phyloP scores from a whole-genome alignment of 1,140 invertebrate genomes.

The Pollicipes pollicipes region DNA sequence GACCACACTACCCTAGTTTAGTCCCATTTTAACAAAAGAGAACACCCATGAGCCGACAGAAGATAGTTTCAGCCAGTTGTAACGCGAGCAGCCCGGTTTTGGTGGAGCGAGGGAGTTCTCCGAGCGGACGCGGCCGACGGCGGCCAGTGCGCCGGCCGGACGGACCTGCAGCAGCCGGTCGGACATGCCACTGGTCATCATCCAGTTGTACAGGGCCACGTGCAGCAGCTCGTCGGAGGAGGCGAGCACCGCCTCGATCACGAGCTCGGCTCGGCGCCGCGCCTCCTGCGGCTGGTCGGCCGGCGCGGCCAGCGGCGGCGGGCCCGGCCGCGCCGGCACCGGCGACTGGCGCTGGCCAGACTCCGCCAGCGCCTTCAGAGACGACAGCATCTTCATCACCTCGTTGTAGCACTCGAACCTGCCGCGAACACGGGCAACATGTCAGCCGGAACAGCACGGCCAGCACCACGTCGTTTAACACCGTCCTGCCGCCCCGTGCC shows the following conservation, averaged over 20 bases:
- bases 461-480: no score
- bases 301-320: no score
- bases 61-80: no score
- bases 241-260: neutral
- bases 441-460: no score
- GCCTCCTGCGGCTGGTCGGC: neutral
- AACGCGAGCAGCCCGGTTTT: no score
- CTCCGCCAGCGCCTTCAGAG: neutral
- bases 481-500: no score
- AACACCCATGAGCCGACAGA: no score
- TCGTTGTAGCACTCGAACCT: neutral
- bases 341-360: neutral
- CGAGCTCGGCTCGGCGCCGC: neutral
- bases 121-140: conserved; percentile 62
- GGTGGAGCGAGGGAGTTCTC: no score
- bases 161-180: conserved; percentile 58
- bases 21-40: no score
- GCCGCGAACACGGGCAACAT: neutral
- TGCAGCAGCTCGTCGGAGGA: conserved; percentile 72
- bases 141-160: conserved; percentile 38
- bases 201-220: conserved; percentile 81
- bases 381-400: neutral
- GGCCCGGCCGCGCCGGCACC: neutral
- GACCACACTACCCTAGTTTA: no score
- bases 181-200: conserved; percentile 50